A percentile compares a stretch with the other conserved stretches of the same genome.
Evolutionary conservation across 2,888 invertebrate genomes (phyloP).

Genomic region (Nyleta sp.): DNA sequence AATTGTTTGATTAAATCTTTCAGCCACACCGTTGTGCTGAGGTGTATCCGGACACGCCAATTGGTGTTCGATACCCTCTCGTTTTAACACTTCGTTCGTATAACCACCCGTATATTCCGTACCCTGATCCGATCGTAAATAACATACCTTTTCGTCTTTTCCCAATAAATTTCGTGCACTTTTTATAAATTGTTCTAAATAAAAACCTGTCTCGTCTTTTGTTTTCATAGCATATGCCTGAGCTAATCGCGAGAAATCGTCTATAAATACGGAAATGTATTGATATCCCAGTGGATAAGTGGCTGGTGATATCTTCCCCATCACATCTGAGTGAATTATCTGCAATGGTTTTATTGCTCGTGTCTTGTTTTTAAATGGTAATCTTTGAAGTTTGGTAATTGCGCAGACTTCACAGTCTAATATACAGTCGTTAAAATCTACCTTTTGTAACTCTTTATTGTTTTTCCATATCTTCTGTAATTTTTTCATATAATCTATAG

Average conservation of each 20-base stretch:
- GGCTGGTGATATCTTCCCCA: constrained; percentile 6
- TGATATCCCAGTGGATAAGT: background rate
- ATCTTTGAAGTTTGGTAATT: constrained; percentile 59
- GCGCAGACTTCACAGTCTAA: constrained; percentile 61
- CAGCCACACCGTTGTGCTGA: constrained; percentile 17
- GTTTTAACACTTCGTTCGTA: constrained; percentile 24
- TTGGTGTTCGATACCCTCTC: constrained; percentile 31
- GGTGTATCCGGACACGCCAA: constrained; percentile 5
- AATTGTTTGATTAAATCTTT: constrained; percentile 59
- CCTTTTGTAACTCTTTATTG: constrained; percentile 48
- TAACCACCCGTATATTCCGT: constrained; percentile 7
- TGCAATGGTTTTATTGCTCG: constrained; percentile 52
- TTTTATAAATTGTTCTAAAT: constrained; percentile 59
- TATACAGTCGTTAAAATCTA: constrained; percentile 18
- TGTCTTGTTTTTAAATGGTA: constrained; percentile 56
- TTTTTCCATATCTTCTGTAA: constrained; percentile 25
- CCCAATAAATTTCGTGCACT: constrained; percentile 56
- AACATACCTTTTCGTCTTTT: constrained; percentile 55
- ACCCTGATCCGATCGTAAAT: constrained; percentile 6
- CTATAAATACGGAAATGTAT: constrained; percentile 7
- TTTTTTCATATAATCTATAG: constrained; percentile 7
- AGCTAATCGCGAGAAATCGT: constrained; percentile 56
- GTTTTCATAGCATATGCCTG: constrained; percentile 62
- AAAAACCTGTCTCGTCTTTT: constrained; percentile 15
- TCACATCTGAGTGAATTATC: constrained; percentile 1